Base-by-base conservation (phyloP, 2,113 vertebrate genomes). In the Podilymbus podiceps region DNA sequence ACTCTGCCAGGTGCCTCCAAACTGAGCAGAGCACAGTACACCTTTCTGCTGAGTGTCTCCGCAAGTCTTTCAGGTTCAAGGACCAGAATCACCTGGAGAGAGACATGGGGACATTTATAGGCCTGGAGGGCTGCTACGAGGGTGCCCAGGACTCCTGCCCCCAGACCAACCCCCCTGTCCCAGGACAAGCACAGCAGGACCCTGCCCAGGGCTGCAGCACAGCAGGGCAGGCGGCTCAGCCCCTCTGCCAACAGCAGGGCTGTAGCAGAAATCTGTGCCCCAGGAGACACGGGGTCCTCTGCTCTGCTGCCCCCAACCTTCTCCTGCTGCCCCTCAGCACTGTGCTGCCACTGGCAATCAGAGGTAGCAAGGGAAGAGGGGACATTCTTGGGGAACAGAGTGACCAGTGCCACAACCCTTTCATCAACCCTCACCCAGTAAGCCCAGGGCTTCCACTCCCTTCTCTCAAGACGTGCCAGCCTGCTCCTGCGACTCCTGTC, bases 291-390 rank as follows among this genome's bases (percentile, higher is more conserved):
- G 2, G 7, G 5, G 22, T 35, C 20, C 46, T 42, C 76, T 49
- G 46, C 64, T 76, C 38, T 2, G 14, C 69, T 81, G 31, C 25
- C 52, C 47, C 52, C 40, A 42, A 42, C 33, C 50, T 74, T 47
- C 40, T 46, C 30, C 80, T 38, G 13, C 52, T 35, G 23, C 22
- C 33, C 46, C 46, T 56, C 4, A 8, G 53, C 49, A 33, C 47
- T 14, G 49, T 0, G 0, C 46, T 58, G 46, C 52, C 56, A 67
- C 18, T 0, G 0, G 62, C 40, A 42, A 56, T 23, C 47, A 52
- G 59, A 73, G 60, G 15, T 18, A 23, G 64, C 5, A 5, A 62
- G 52, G 67, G 38, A 76, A 83, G 23, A 87, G 18, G 30, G 15
- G 55, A 49, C 52, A 35, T 30, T 12, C 58, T 62, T 19, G 38